These are phyloP conservation scores for Piscicola geometra DNA, from an alignment of 2,888 invertebrate genomes.

Conservation along the genomic window DNA sequence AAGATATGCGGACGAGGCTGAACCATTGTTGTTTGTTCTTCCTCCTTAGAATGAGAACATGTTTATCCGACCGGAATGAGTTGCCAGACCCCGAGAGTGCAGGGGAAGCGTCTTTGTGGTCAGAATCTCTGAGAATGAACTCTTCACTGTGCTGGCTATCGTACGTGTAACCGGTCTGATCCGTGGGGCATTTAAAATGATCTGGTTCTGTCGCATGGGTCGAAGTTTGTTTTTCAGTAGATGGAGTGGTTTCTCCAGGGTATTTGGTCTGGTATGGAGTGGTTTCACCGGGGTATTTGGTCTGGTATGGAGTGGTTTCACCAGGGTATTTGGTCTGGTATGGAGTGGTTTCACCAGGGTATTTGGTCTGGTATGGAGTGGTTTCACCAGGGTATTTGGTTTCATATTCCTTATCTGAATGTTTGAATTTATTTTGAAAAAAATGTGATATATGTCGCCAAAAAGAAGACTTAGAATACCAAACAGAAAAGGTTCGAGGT, in stretches of 20 bases:
- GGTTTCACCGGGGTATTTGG: neutral
- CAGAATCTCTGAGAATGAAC: neutral
- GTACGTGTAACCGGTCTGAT: neutral
- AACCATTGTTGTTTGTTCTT: neutral
- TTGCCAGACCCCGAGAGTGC: neutral
- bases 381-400: neutral
- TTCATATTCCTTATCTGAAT: no score
- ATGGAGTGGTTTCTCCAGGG: neutral
- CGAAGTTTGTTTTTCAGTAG: neutral
- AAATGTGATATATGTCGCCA: no score
- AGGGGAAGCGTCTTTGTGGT: neutral
- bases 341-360: neutral
- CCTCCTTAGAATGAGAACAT: neutral
- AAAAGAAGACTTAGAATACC: no score
- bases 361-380: neutral
- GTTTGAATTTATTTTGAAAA: no score
- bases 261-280: neutral
- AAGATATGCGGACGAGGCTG: neutral
- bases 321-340: neutral
- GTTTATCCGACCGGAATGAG: neutral
- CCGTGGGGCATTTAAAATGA: neutral
- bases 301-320: slow-evolving; percentile 6
- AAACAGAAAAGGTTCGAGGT: neutral
- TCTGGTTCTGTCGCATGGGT: no score
- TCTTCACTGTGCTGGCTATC: neutral